Conservation (phyloP, 2,888 invertebrate species). For the Erebia aethiops region DNA sequence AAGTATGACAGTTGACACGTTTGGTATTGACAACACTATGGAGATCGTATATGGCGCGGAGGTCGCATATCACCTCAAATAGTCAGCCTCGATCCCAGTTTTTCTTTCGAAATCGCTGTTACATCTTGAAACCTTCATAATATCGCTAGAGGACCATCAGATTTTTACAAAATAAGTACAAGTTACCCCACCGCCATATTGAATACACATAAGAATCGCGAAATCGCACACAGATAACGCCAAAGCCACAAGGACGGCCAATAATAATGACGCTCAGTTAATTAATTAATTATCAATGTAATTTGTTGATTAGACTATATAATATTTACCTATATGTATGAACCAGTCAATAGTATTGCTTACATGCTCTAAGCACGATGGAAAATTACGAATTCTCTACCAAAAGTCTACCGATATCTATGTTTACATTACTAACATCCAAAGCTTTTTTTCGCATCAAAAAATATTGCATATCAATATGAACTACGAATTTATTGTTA, state of each 20-base stretch:
- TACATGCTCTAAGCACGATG: conserved; percentile 51
- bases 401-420: conserved; percentile 48
- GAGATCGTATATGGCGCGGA: too few relatives aligned
- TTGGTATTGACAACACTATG: too few relatives aligned
- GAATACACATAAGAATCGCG: background rate
- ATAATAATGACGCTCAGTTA: too few relatives aligned
- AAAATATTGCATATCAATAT: conserved; percentile 67
- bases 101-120: too few relatives aligned
- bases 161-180: background rate
- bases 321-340: conserved; percentile 34
- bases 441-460: conserved; percentile 71
- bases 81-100: too few relatives aligned
- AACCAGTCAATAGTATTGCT: conserved; percentile 52
- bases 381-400: conserved; percentile 56
- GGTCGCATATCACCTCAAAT: too few relatives aligned
- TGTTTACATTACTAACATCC: conserved; percentile 64
- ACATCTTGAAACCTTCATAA: background rate
- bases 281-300: background rate
- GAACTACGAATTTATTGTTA: conserved; percentile 40
- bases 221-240: conserved; percentile 9
- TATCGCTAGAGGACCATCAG: background rate
- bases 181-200: too few relatives aligned
- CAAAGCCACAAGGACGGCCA: conserved; percentile 44
- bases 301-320: conserved; percentile 33
- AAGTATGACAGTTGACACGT: too few relatives aligned